Percentiles rank a stretch among this genome's conserved stretches.
Evolutionary conservation across 1,140 invertebrate species (phyloP).

Genomic region (Lordiphosa stackelbergi): DNA sequence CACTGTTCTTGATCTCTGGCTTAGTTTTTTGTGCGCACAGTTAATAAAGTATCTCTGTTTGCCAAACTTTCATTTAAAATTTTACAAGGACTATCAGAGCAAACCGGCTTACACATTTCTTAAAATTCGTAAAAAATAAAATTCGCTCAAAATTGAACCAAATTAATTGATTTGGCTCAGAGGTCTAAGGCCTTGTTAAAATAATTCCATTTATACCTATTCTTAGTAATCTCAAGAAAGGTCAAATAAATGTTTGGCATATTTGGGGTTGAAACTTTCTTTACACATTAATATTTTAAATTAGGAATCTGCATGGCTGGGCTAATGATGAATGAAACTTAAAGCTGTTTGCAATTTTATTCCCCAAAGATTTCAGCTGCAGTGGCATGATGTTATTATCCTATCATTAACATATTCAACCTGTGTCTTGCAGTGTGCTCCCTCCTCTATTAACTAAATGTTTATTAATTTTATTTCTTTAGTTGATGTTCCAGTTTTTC

Average conservation of each 20-base stretch:
- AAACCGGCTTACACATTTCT: too few relatives aligned
- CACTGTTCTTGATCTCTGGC: too few relatives aligned
- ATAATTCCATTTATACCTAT: too few relatives aligned
- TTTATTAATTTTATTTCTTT: constrained; percentile 19
- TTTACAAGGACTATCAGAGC: too few relatives aligned
- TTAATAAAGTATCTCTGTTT: too few relatives aligned
- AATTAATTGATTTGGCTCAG: too few relatives aligned
- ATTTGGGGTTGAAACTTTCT: constrained; percentile 4
- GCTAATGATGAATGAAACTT: constrained; percentile 24
- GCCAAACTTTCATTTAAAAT: too few relatives aligned
- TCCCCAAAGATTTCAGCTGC: constrained; percentile 9
- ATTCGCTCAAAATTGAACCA: too few relatives aligned
- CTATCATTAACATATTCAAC: constrained; percentile 10
- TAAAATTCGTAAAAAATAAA: too few relatives aligned
- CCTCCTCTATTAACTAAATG: constrained; percentile 19
- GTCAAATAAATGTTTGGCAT: neutral
- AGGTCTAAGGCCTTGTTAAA: too few relatives aligned
- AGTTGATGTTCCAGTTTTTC: constrained; percentile 37
- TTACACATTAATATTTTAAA: neutral
- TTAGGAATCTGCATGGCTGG: constrained; percentile 21
- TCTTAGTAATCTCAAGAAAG: too few relatives aligned
- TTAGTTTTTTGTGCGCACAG: too few relatives aligned
- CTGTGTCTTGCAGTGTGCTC: constrained; percentile 56
- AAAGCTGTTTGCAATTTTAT: constrained; percentile 5
- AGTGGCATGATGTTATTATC: constrained; percentile 38